Base-by-base conservation (phyloP, 2,797 vertebrate genomes). In the Betta splendens region DNA sequence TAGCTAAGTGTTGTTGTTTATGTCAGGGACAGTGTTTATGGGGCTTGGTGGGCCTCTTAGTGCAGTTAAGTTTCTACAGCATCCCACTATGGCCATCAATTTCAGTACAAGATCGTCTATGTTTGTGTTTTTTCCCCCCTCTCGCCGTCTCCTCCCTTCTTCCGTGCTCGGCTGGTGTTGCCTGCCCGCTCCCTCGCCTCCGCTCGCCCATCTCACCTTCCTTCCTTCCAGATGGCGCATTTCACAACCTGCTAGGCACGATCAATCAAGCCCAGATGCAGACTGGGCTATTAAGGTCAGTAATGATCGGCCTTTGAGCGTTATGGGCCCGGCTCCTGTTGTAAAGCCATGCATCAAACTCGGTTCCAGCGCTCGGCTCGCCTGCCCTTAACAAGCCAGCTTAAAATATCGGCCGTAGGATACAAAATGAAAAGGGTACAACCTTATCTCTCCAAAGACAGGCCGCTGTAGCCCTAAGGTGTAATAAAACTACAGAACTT, bases 401-500 rank as follows among this genome's bases (percentile, higher is more conserved):
- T 93, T 96, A 92, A 96, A 96, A 94, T 94, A 95, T 90, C 86
- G 92, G 92, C 94, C 91, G 89, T 92, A 87, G 93, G 94, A 93
- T 92, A 91, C 88, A 90, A 94, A 91, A 95, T 94, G 94, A 94
- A 96, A 96, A 96, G 95, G 94, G 92, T 94, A 93, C 93, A 94
- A 94, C 93, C 94, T 95, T 94, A 92, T 96, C 95, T 95, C 94
- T 95, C 95, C 92, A 85, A 92, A 94, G 95, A 96, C 95, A 91
- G 83, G 89, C 93, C 80, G 75, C 64, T 89, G 90, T 92, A 92
- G 93, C 96, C 94, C 95, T 92, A 89, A 95, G 94, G 94, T 76
- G 26, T 94, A 94, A 95, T 98, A 97, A 96, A 95, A 93, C 92
- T 91, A 93, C 93, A 93, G 87, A 93, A 94, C 91, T 94, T 93